A percentile compares a stretch with the other conserved stretches of the same genome.
Conservation (phyloP, 2,888 invertebrate genomes). For the Drosophila melanosoma region DNA sequence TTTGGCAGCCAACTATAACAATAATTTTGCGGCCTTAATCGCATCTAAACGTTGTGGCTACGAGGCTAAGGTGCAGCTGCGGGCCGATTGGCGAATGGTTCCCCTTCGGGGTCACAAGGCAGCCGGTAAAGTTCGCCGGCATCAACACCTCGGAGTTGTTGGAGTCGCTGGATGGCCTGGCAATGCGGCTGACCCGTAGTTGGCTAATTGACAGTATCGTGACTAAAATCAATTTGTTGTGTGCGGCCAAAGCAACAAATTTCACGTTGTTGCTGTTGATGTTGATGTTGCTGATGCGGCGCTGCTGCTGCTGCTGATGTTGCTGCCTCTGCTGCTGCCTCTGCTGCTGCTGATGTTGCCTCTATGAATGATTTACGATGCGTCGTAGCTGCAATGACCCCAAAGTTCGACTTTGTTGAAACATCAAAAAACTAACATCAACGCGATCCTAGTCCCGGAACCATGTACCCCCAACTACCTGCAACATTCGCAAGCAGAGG, state of each 20-base stretch:
- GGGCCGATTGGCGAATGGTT: slow-evolving; percentile 31
- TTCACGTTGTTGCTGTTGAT: slow-evolving; percentile 65
- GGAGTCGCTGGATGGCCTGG: slow-evolving; percentile 35
- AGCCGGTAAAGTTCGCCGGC: slow-evolving; percentile 65
- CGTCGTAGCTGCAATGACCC: slow-evolving; percentile 76
- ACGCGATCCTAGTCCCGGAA: slow-evolving; percentile 25
- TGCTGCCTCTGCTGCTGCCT: slow-evolving; percentile 34
- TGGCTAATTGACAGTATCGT: slow-evolving; percentile 84
- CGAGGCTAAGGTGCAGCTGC: slow-evolving; percentile 52
- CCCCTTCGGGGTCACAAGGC: slow-evolving; percentile 61
- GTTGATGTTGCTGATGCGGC: slow-evolving; percentile 19
- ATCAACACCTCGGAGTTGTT: slow-evolving; percentile 67
- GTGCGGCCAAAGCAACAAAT: slow-evolving; percentile 75
- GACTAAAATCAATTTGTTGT: slow-evolving; percentile 84
- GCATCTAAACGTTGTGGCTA: slow-evolving; percentile 67
- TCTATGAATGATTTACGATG: slow-evolving; percentile 83
- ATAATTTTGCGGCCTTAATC: slow-evolving; percentile 78
- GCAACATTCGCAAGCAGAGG: slow-evolving; percentile 1
- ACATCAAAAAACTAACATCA: slow-evolving; percentile 72
- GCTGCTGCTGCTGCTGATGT: slow-evolving; percentile 38
- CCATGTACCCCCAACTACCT: slow-evolving; percentile 2
- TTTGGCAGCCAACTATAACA: slow-evolving; percentile 75
- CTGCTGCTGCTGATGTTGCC: slow-evolving; percentile 46
- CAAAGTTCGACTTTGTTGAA: slow-evolving; percentile 79
- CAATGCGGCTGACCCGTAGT: slow-evolving; percentile 80